Conservation (phyloP, 2,113 vertebrate genomes). For the Labeo catla region DNA sequence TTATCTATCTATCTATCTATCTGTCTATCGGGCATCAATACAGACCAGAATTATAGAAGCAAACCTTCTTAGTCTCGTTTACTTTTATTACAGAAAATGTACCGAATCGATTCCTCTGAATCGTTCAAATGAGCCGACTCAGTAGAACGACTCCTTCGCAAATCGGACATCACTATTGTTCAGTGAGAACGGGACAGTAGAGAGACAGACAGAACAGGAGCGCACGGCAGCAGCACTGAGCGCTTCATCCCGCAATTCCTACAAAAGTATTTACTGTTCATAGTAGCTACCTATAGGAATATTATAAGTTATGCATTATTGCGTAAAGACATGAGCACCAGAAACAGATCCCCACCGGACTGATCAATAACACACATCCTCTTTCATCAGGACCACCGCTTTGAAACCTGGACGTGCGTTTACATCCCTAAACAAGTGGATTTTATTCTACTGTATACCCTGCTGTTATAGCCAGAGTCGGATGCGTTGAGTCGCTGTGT, state of each 20-base stretch:
- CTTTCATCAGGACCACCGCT: conserved; percentile 19
- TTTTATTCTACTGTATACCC: neutral
- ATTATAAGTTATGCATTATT: conserved; percentile 30
- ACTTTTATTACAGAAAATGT: too few species aligned
- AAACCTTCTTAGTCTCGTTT: too few species aligned
- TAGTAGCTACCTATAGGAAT: neutral
- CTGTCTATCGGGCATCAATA: too few species aligned
- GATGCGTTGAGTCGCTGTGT: neutral
- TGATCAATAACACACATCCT: conserved; percentile 37
- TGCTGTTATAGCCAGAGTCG: neutral
- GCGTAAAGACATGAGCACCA: conserved; percentile 51
- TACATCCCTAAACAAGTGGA: conserved; percentile 23
- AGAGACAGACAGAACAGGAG: conserved; percentile 16
- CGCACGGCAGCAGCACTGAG: neutral
- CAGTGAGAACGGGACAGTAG: conserved; percentile 29
- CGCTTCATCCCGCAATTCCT: neutral
- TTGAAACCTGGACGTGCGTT: conserved; percentile 7
- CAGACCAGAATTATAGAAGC: too few species aligned
- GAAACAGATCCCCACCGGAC: conserved; percentile 51
- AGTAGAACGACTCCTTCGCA: neutral
- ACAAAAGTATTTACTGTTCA: neutral
- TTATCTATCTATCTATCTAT: too few species aligned
- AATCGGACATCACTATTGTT: conserved; percentile 39
- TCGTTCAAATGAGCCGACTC: neutral
- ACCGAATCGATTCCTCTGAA: neutral